phyloP scores from a whole-genome alignment of 2,888 invertebrate genomes.

The Trachelus troglodyta region DNA sequence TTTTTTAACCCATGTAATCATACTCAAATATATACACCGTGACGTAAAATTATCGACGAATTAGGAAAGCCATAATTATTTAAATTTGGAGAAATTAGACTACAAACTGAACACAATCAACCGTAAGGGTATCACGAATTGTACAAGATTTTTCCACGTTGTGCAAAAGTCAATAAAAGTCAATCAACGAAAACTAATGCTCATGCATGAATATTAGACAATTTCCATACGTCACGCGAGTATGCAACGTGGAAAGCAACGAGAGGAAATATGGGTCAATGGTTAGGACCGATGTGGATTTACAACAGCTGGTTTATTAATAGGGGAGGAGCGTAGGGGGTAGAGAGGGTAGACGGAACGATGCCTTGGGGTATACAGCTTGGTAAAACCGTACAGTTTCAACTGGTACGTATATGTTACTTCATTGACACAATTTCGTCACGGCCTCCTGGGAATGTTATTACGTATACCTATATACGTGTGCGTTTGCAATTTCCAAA shows the following conservation, averaged over 20 bases:
- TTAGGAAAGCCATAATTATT: neutral
- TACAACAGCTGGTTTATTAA: neutral
- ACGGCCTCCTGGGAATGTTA: neutral
- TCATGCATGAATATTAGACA: neutral
- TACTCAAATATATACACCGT: neutral
- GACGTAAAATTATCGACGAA: neutral
- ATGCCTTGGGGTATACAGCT: neutral
- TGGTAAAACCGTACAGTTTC: neutral
- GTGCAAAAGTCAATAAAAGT: neutral
- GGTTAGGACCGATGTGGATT: neutral
- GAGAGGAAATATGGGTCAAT: neutral
- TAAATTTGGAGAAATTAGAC: neutral
- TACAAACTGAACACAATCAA: neutral
- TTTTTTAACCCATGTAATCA: too few relatives aligned
- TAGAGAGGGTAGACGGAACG: neutral
- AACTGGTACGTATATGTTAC: neutral
- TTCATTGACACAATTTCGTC: neutral
- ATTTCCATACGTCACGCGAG: neutral
- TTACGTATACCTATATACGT: neutral
- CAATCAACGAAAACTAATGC: neutral
- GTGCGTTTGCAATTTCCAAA: neutral
- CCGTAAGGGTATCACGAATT: neutral
- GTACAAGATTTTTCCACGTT: neutral
- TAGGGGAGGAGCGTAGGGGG: neutral
- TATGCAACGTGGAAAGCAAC: neutral